phyloP scores from a whole-genome alignment of 2,888 invertebrate species.

The Geotrupes spiniger region DNA sequence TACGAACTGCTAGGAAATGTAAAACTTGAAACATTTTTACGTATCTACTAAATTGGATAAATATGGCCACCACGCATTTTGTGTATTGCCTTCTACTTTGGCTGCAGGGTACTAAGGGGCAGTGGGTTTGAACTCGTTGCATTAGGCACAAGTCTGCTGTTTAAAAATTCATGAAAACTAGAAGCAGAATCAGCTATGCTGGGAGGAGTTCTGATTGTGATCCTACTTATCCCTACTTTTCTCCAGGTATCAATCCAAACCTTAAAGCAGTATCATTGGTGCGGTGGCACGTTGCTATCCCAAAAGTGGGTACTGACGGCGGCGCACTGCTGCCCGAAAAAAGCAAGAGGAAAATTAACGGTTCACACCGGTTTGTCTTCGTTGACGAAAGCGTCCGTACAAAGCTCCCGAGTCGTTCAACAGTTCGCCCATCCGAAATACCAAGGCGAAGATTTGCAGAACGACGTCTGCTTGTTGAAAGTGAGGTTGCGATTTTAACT shows the following conservation, averaged over 20 bases:
- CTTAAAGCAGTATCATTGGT: not conserved
- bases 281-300: constrained; percentile 11
- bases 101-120: too few relatives aligned
- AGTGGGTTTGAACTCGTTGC: too few relatives aligned
- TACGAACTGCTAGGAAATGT: too few relatives aligned
- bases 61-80: too few relatives aligned
- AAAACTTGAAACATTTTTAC: too few relatives aligned
- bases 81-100: too few relatives aligned
- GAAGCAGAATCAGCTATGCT: too few relatives aligned
- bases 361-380: not conserved
- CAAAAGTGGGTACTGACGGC: constrained; percentile 12
- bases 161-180: too few relatives aligned
- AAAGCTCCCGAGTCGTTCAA: not conserved
- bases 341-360: not conserved
- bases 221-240: too few relatives aligned
- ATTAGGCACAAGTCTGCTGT: too few relatives aligned
- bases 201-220: too few relatives aligned
- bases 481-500: not conserved
- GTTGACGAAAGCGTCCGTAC: not conserved
- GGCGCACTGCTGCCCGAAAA: constrained; percentile 2
- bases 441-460: not conserved
- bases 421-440: not conserved
- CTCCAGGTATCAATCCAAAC: not conserved
- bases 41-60: too few relatives aligned
- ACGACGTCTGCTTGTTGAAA: not conserved